Evolutionary conservation across 2,888 invertebrate genomes (phyloP), one percentile per base, ranked within the genome.

Genomic region (Synanthedon vespiformis): DNA sequence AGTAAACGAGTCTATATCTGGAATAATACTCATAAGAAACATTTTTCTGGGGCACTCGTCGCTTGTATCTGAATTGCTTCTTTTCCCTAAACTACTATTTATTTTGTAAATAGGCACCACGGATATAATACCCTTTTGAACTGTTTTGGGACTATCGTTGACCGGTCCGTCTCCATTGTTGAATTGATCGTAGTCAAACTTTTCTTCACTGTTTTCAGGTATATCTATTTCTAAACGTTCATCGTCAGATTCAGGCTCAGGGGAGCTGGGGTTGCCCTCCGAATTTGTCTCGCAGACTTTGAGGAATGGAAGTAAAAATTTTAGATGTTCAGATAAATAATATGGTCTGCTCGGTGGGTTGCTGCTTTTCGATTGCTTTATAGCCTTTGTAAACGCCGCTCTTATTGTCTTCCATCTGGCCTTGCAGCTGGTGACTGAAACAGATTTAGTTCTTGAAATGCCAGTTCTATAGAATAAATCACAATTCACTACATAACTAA

Each of bases 381-480:
- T 47, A 2, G 63, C 66, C 27, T 68, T 59, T 61, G 63, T 64
- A 54, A 58, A 68, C 0, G 66, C 66, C 27, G 65, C 66, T 11
- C 67, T 52, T 52, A 68, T 65, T 52, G 65, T 66, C 2, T 68
- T 57, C 67, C 68, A 68, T 59, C 61, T 64, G 40, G 66, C 66
- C 51, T 65, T 60, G 51, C 67, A 68, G 34, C 65, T 64, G 10
- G 60, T 58, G 40, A 65, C 67, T 67, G 64, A 22, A 61, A 62
- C 49, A 58, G 57, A 52, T 16, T 48, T 53, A 55, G n/a, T 41
- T 34, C 2, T 34, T 22, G 22, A 22, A 22, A 22, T 22, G 22
- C 5, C 5, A 22, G 22, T 22, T 22, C 22, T 22, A 4, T 22
- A 22, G 18, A 22, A 22, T 22, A 22, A 22, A 22, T 22, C 22